Percentiles rank a stretch among this genome's conserved stretches.
Evolutionary conservation across 64 coral and sea anemone genomes (phyloP).

Genomic region (Trachythela sp.): DNA sequence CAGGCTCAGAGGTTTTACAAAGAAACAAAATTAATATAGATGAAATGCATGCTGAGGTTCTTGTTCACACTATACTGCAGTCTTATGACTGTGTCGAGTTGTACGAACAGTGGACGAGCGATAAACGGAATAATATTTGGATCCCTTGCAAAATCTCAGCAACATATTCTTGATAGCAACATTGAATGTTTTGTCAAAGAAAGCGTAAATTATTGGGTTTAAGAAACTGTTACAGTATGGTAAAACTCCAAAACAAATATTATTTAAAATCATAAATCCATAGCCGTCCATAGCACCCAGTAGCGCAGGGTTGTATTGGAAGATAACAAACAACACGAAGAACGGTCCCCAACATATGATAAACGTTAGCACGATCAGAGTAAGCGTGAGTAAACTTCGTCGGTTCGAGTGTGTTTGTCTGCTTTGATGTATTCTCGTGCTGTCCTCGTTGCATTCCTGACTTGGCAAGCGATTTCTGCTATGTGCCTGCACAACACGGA

Average conservation of each 20-base stretch:
- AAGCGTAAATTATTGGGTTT: neutral
- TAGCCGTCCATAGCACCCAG: neutral
- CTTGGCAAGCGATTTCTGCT: neutral
- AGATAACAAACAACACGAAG: neutral
- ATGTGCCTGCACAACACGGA: slow-evolving; percentile 2
- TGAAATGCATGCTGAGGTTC: too few species aligned
- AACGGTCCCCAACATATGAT: slow-evolving; percentile 5
- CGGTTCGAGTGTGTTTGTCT: neutral
- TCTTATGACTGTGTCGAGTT: neutral
- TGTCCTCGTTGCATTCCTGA: neutral
- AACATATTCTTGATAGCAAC: neutral
- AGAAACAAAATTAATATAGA: too few species aligned
- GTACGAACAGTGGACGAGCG: neutral
- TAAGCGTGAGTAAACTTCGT: neutral
- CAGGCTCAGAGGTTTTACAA: too few species aligned
- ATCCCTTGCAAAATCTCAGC: neutral
- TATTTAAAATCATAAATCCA: neutral
- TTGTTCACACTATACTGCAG: too few species aligned
- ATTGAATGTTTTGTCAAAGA: slow-evolving; percentile 21
- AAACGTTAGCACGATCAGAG: neutral
- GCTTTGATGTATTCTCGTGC: neutral
- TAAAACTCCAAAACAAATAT: slow-evolving; percentile 12
- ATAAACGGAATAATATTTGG: neutral
- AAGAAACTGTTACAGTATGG: neutral
- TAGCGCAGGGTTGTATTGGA: neutral